These are phyloP conservation scores for Ophthalmolycus amberensis DNA, from an alignment of 2,113 vertebrate species.

Conservation along the genomic window DNA sequence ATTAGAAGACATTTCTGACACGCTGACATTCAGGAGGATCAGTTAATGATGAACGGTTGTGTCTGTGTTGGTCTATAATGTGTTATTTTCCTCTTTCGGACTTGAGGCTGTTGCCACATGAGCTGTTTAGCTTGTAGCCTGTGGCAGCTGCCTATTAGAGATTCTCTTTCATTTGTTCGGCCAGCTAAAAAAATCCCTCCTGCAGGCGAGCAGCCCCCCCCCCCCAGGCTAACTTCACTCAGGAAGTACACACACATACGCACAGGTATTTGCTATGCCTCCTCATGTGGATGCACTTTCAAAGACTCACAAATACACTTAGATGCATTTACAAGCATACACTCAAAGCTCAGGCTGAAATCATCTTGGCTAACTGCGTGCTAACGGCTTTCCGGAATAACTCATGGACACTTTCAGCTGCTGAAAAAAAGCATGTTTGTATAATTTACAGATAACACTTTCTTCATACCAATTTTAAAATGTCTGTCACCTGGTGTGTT, in stretches of 20 bases:
- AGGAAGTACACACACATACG: conserved; percentile 13
- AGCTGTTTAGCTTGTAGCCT: conserved; percentile 40
- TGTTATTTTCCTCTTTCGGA: conserved; percentile 10
- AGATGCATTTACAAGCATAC: background rate
- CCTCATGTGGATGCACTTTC: conserved; percentile 27
- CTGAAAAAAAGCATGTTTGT: background rate
- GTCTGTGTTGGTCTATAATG: conserved; percentile 8
- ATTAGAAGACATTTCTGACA: background rate
- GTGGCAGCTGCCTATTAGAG: conserved; percentile 51
- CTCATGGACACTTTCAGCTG: background rate
- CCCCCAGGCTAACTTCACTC: conserved; percentile 23
- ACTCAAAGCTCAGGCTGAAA: conserved; percentile 1
- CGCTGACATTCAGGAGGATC: background rate
- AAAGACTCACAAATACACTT: conserved; percentile 30
- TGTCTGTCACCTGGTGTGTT: background rate
- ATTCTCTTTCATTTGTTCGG: conserved; percentile 67
- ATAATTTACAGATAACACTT: background rate
- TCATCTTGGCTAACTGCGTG: background rate
- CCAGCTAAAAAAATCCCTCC: conserved; percentile 34
- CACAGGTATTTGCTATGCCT: conserved; percentile 12
- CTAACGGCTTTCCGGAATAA: background rate
- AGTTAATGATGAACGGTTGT: background rate
- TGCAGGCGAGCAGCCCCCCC: conserved; percentile 21
- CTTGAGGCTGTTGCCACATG: conserved; percentile 11
- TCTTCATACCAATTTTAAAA: background rate